Evolutionary conservation across 2,888 invertebrate genomes (phyloP), one percentile per base, ranked within the genome.

Genomic region (Aelia acuminata): DNA sequence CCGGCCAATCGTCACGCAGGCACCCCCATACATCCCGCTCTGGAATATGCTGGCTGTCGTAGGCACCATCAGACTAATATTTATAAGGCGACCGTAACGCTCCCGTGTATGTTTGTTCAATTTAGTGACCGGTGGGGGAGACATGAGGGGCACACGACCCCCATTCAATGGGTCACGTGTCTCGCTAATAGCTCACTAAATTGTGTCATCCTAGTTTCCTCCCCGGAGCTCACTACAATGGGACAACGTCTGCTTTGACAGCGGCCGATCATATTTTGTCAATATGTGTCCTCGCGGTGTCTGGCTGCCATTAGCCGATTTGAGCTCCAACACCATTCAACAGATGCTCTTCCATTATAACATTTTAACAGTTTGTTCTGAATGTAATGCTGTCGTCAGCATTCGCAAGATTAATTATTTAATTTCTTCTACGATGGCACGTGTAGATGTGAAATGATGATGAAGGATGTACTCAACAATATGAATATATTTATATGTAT

Each of bases 181-280:
- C 80, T 2, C 80, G 43, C 80, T 80, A 80, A 80, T 80, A 80
- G 80, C 80, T 80, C 80, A 80, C 80, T 80, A 80, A 80, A 80
- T 80, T 43, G 80, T 80, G 80, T 80, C 80, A 80, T 80, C 47
- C 43, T 11, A 80, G 80, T 80, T 80, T 80, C 80, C 80, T 80
- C 80, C 80, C 39, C 18, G 43, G 39, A 75, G 75, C 75, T 39
- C 5, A 39, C 20, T 35, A 80, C 80, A 80, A 80, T 80, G 80
- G 80, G 80, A 39, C 43, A 43, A 0, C 43, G 80, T 20, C 43
- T 80, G 80, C 80, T 80, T 80, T 80, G 80, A 80, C 80, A 80
- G 80, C 80, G n/a, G 43, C 43, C 35, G 80, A 80, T 80, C 39
- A 80, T 80, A 80, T 80, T 80, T 80, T 80, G 80, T 80, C 80